Base-by-base conservation (phyloP, 2,888 invertebrate species). In the Andrena trimmerana region DNA sequence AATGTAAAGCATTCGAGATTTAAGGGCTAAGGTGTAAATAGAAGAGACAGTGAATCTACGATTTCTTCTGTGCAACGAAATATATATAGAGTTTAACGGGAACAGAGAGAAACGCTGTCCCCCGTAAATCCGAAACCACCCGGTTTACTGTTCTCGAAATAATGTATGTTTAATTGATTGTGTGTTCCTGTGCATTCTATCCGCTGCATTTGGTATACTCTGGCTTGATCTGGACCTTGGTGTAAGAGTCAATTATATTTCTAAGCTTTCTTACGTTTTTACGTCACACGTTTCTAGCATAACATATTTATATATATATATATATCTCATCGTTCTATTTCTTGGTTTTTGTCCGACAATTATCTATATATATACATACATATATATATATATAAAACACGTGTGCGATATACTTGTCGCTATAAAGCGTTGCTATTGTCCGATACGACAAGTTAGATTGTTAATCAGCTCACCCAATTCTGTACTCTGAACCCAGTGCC, bases 181-280 rank as follows among this genome's bases (percentile, higher is more conserved):
- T 93, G 91, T 94, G 93, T 93, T 93, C 93, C 92, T 94, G 93
- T 94, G 93, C 92, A 94, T 93, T 93, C 92, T 93, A 91, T 93
- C 92, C 90, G 93, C 94, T 94, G 94, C 93, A 93, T 94, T 93
- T 93, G 93, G 93, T 93, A 94, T 92, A 93, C 93, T 93, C 93
- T 94, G 94, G 93, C 94, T 94, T 94, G 92, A 94, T 93, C 93
- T 94, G 94, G 94, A 94, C 91, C 92, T 93, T 93, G 93, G 93
- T 94, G 94, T 94, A 94, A 94, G 94, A 93, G 93, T 94, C 91
- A 93, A 93, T 91, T 92, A 93, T 93, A 93, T 92, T 91, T 91
- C 91, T 93, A 93, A 93, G 93, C 93, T 94, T 57, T 93, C 83
- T 90, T 89, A 90, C 86, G 88, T 89, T 91, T 91, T 91, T 91